Base-by-base conservation (phyloP, 2,113 vertebrate genomes). In the Corythoichthys intestinalis region DNA sequence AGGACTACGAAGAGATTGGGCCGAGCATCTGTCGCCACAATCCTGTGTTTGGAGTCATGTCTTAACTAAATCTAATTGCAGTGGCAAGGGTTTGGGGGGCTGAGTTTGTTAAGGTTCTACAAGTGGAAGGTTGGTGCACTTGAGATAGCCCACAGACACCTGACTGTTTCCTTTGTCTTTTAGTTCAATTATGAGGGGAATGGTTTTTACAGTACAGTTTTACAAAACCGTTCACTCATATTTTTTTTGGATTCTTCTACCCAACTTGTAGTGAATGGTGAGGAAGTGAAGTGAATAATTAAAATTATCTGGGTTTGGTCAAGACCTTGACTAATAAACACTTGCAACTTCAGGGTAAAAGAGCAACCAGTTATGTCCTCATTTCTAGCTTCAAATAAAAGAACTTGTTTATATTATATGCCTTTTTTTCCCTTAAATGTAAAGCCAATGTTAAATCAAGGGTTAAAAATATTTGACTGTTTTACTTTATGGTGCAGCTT, bases 1-100 rank as follows among this genome's bases (percentile, higher is more conserved):
- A 98, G 86, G 97, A 99, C 90, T 99, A 99, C 82, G 97, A 99
- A 85, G 97, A 99, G 92, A 97, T 97, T 74, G 97, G 97, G 83
- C 97, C 97, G 78, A 98, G 97, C 93, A 99, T 99, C 92, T 99
- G 97, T 89, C 97, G 96, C 91, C 97, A 99, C 92, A 99, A 99
- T 89, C 97, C 97, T n/a, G 97, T 99, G 80, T 99, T 99, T 72
- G 97, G 97, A 84, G 97, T 98, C 86, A 99, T 99, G 97, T 99
- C 96, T 71, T 99, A 97, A 95, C 78, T 90, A 0, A n/a, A 65
- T 59, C 41, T 46, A 20, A 59, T 44, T 12, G 67, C 7, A 1
- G 34, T 0, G 34, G 69, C 52, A 76, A 71, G 80, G 85, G 79
- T 56, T 80, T 2, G 37, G 49, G 48, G 63, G 7, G 14, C n/a